A percentile compares a stretch with the other conserved stretches of the same genome.
These are phyloP conservation scores for Garra rufa DNA, from an alignment of 2,113 vertebrate species.

Conservation along the genomic window DNA sequence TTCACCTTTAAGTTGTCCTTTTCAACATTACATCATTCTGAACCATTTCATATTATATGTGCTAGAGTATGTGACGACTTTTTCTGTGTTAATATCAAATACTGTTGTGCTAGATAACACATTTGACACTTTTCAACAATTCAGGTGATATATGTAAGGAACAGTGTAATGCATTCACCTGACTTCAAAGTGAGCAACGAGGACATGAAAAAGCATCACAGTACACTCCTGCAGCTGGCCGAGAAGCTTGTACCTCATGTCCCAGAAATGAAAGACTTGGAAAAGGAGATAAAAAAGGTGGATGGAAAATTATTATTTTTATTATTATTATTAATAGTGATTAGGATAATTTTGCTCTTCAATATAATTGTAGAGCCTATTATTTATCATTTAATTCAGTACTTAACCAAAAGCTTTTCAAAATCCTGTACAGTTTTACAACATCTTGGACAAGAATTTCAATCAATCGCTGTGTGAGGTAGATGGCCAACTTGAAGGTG, in stretches of 20 bases:
- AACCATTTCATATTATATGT: too few species aligned
- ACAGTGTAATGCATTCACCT: slow-evolving; percentile 64
- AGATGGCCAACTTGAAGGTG: slow-evolving; percentile 1
- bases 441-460: slow-evolving; percentile 27
- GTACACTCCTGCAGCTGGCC: slow-evolving; percentile 37
- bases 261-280: slow-evolving; percentile 41
- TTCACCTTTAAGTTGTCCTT: neutral
- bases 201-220: slow-evolving; percentile 26
- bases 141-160: slow-evolving; percentile 61
- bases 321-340: neutral
- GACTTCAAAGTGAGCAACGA: slow-evolving; percentile 51
- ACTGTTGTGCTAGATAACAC: neutral
- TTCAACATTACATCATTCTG: too few species aligned
- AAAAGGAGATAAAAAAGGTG: slow-evolving; percentile 57
- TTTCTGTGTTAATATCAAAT: too few species aligned
- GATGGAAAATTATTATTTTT: neutral
- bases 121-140: neutral
- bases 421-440: slow-evolving; percentile 38
- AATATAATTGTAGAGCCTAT: neutral
- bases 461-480: neutral
- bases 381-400: neutral
- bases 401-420: too few species aligned
- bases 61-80: too few species aligned
- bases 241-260: neutral
- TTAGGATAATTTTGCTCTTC: neutral